Percentiles rank a stretch among this genome's conserved stretches.
phyloP scores from a whole-genome alignment of 2,888 invertebrate genomes.

The Apocheima hispidaria region DNA sequence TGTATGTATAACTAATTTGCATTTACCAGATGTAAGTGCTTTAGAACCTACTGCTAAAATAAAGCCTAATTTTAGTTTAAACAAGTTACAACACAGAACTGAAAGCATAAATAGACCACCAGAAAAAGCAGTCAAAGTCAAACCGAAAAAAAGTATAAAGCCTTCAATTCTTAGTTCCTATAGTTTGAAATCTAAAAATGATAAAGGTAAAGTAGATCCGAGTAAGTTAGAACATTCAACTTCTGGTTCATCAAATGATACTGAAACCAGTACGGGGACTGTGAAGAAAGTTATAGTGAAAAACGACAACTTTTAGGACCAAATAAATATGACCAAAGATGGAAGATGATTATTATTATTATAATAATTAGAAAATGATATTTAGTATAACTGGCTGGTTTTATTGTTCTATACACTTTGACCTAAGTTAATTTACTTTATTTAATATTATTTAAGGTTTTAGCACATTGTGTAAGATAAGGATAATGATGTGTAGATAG shows the following conservation, averaged over 20 bases:
- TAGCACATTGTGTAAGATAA: too few species aligned
- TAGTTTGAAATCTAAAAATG: constrained; percentile 59
- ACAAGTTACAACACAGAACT: constrained; percentile 75
- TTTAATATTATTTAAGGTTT: too few species aligned
- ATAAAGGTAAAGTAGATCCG: constrained; percentile 58
- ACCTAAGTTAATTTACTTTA: neutral
- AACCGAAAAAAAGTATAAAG: constrained; percentile 67
- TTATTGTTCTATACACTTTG: too few species aligned
- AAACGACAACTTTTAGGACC: constrained; percentile 34
- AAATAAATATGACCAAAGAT: too few species aligned
- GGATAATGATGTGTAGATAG: too few species aligned
- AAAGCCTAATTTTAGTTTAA: constrained; percentile 76
- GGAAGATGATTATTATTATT: too few species aligned
- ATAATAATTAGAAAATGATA: too few species aligned
- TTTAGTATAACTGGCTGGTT: too few species aligned
- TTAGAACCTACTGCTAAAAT: constrained; percentile 78
- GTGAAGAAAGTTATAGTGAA: constrained; percentile 73
- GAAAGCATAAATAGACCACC: constrained; percentile 78
- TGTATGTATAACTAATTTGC: constrained; percentile 72
- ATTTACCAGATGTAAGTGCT: constrained; percentile 69
- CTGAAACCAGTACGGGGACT: constrained; percentile 81
- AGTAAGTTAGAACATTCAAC: constrained; percentile 81
- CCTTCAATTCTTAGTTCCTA: constrained; percentile 61
- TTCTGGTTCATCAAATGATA: constrained; percentile 86
- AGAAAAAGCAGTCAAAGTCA: constrained; percentile 76